A percentile compares a stretch with the other conserved stretches of the same genome.
These are phyloP conservation scores for Abscondita cerata DNA, from an alignment of 2,888 invertebrate species.

Conservation along the genomic window DNA sequence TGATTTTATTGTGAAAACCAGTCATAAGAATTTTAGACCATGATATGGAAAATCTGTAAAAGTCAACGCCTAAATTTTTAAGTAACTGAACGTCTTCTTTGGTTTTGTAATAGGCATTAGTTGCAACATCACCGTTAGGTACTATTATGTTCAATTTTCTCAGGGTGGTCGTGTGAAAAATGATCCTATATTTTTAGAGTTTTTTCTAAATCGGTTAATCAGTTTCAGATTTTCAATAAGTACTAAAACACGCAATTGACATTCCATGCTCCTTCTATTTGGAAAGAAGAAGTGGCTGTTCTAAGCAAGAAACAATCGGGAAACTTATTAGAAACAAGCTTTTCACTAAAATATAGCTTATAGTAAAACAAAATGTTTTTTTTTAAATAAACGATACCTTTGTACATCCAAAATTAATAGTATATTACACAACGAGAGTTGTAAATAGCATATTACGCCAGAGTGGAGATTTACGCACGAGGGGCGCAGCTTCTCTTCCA, in stretches of 20 bases:
- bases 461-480: too few relatives aligned
- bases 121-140: conserved; percentile 67
- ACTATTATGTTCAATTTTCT: conserved; percentile 59
- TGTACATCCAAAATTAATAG: too few relatives aligned
- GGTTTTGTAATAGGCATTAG: conserved; percentile 71
- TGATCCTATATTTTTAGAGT: conserved; percentile 73
- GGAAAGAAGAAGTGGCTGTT: conserved; percentile 64
- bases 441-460: too few relatives aligned
- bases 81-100: conserved; percentile 66
- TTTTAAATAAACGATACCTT: too few relatives aligned
- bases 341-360: too few relatives aligned
- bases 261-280: conserved; percentile 66
- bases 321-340: too few relatives aligned
- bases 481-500: too few relatives aligned
- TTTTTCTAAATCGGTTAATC: conserved; percentile 61
- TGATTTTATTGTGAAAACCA: conserved; percentile 63
- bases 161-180: conserved; percentile 63
- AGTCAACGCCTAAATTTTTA: conserved; percentile 64
- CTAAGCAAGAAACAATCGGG: conserved; percentile 65
- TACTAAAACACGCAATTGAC: conserved; percentile 53
- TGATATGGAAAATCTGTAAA: conserved; percentile 66
- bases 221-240: conserved; percentile 22
- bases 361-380: too few relatives aligned
- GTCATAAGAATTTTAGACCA: conserved; percentile 73
- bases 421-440: too few relatives aligned